Evolutionary conservation across 2,113 vertebrate species (phyloP), one percentile per base, ranked within the genome.

Genomic region (Geothlypis trichas): DNA sequence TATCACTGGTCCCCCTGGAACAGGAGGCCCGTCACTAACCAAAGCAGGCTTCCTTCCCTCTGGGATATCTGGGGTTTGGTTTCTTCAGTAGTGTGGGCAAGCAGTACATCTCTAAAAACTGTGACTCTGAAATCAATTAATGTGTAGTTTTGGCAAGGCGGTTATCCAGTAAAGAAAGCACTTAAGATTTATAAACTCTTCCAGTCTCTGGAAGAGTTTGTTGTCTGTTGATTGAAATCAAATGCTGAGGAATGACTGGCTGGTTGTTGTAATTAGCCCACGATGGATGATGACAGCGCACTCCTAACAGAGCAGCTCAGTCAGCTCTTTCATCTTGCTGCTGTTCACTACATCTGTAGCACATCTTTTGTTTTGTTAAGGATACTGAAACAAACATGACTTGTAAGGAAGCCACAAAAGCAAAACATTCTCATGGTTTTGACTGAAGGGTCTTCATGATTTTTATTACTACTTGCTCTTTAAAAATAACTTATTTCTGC

Each of bases 181-280:
- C 65, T 94, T 51, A 33, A 85, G 82, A 55, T 75, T 87, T 73
- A 76, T 61, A 79, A 68, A 46, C 42, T 84, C 22, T 61, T 74
- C 22, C 44, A 61, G 47, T 39, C n/a, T 78, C 71, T 91, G 74
- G 47, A 72, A 89, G 28, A 78, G 30, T 89, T 82, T 88, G 49
- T 47, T 90, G 55, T 62, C 61, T 86, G n/a, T 57, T 94, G 90
- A 87, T 92, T 92, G 88, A 75, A 92, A 89, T 89, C 68, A 93
- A 94, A 92, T 93, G 79, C 84, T 83, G 26, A 80, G 55, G 55
- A 55, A 13, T 78, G 83, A 44, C 20, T 81, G 65, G 15, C 79
- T 80, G 74, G 27, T 77, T 6, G 12, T 37, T 90, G 18, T 52
- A 24, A 33, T 96, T 90, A 72, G 49, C 82, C 49, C 28, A 6